Percentiles rank a stretch among this genome's conserved stretches.
These are phyloP conservation scores for Netelia inedita DNA, from an alignment of 2,888 invertebrate genomes.

Conservation along the genomic window DNA sequence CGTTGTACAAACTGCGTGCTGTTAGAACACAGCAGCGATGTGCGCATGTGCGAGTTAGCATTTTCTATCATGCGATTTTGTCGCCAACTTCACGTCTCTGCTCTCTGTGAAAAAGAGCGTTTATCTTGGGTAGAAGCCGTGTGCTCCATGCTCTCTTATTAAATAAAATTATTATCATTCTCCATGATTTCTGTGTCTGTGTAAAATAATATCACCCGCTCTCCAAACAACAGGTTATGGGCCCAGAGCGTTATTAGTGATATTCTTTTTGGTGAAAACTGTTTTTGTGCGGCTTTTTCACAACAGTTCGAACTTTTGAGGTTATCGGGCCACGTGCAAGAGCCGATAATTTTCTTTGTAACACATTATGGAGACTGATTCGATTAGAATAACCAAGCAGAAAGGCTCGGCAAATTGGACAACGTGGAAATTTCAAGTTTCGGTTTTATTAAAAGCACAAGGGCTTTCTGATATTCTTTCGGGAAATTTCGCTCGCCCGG, in stretches of 20 bases:
- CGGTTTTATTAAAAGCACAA: constrained; percentile 12
- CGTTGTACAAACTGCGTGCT: neutral
- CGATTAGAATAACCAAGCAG: constrained; percentile 8
- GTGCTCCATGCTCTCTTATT: neutral
- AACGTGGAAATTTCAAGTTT: constrained; percentile 21
- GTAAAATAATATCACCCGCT: neutral
- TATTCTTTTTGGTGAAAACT: constrained; percentile 16
- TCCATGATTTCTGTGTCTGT: constrained; percentile 8
- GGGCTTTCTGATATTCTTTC: neutral
- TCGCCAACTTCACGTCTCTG: too few relatives aligned
- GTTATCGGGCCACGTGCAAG: constrained; percentile 29
- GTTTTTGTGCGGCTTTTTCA: neutral
- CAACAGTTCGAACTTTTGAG: constrained; percentile 11
- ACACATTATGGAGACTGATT: neutral
- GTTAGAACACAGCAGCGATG: neutral
- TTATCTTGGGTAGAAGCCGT: too few relatives aligned
- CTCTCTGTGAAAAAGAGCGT: too few relatives aligned
- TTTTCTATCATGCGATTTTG: too few relatives aligned
- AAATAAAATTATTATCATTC: neutral
- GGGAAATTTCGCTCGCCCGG: neutral
- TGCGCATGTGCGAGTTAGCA: too few relatives aligned
- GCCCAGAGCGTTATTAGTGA: constrained; percentile 16
- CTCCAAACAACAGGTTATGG: constrained; percentile 27
- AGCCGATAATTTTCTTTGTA: neutral
- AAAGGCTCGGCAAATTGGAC: constrained; percentile 10